Base-by-base conservation (phyloP, 2,888 invertebrate genomes). In the Ecdyonurus torrentis region DNA sequence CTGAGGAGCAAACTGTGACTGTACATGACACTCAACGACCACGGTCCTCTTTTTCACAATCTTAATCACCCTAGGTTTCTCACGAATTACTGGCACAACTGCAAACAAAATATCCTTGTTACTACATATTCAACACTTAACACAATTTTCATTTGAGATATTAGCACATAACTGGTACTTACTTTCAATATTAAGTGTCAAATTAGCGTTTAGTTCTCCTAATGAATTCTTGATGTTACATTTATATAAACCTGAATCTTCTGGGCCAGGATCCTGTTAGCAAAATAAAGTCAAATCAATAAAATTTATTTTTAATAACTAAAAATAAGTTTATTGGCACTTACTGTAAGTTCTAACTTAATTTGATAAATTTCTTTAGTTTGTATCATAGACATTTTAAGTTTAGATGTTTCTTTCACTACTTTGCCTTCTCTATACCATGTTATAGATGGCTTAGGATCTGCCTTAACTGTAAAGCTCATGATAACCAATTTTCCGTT, bases 121-220 rank as follows among this genome's bases (percentile, higher is more conserved):
- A 18, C 18, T 63, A 7, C 18, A 53, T 52, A 58, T 37, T 63
- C 20, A 24, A 25, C 5, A 25, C 20, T 59, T 58, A 15, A 61
- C 50, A 25, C 63, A 65, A 62, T 5, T 52, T 59, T 53, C 60
- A 15, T 23, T 19, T 61, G n/a, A 19, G 19, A 5, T 53, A 50
- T 52, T 23, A 52, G n/a, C 59, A 2, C 52, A 60, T 15, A 61
- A 61, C 53, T 22, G 58, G 25, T 59, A 79, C 86, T 82, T 80
- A 94, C 94, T 95, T 87, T 96, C 95, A 78, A 98, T 94, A 78
- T 98, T 97, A 70, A 98, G 84, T 69, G 96, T 95, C 68, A 97
- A 82, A 78, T 97, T 97, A 65, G 96, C 96, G 75, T 96, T 96
- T 68, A 95, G 84, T 82, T 98, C 97, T 70, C 98, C 99, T 73